Base-by-base conservation (phyloP, 2,888 invertebrate genomes). In the Desoria tigrina region DNA sequence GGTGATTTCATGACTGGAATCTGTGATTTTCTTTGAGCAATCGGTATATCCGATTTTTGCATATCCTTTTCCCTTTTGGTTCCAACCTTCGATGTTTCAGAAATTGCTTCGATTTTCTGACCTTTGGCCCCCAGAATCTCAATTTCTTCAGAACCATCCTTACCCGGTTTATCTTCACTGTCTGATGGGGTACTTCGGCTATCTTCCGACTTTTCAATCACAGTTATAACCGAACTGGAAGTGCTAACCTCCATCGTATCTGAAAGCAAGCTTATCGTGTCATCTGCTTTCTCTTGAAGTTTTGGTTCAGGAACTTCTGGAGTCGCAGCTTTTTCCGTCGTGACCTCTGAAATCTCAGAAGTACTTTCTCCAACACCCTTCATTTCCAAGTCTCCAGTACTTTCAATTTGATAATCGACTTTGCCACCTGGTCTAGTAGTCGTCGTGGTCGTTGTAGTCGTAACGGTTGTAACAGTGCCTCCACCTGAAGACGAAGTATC, bases 161-260 rank as follows among this genome's bases (percentile, higher is more conserved):
- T 4, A 7, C 32, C 32, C 11, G 4, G 32, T 11, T 32, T 32
- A 7, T 32, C 32, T 11, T 32, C 32, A 4, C 32, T 11, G 11
- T 32, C 32, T 4, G 32, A 32, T 11, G 32, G 32, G 32, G 11
- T 32, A 32, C 32, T 32, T 32, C 32, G 32, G 11, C 32, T 32
- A 45, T 45, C 45, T 6, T 16, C 45, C 45, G 21, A 45, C 26
- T 56, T 55, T 42, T 63, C 67, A 50, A 67, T 53, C n/a, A 67
- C 63, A 1, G 71, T 72, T 1, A 69, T 68, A 11, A 70, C 66
- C 2, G 71, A 72, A 39, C 70, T 70, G 50, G 72, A 70, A 27
- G 69, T 74, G 42, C 72, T 72, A 9, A 66, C 7, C 16, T 21
- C 26, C 6, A 3, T 16, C 2, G 55, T 28, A n/a, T 32, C 32